Evolutionary conservation across 2,888 invertebrate species (phyloP), one percentile per base, ranked within the genome.

Genomic region (Tubulanus polymorphus): DNA sequence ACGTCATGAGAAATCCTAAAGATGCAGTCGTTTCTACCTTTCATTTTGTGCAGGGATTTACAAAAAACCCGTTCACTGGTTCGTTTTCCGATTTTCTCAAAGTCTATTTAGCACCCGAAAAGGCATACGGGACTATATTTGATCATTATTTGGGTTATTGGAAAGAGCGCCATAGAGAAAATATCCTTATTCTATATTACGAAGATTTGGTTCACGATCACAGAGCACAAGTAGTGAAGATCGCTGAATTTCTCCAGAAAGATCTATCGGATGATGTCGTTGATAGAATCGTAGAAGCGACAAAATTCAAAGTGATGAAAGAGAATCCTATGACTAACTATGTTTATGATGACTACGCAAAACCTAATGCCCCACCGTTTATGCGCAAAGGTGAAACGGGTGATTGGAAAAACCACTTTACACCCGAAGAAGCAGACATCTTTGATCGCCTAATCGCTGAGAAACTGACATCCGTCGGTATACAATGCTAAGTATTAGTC

Each of bases 221-320:
- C 1, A 20, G 15, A 10, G 27, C 20, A 15, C 45, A 37, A 32
- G 32, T 58, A 23, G 12, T 15, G 10, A 48, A 84, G 72, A 87
- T 91, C 15, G 88, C 89, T 0, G 71, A 81, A 3, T 90, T 90
- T 73, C 79, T 91, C 18, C 84, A 53, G n/a, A 52, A 32, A 35
- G 8, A 10, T 2, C 18, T 56, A 3, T 41, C 15, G 15, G 49
- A 48, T 1, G 26, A 5, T 3, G 30, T 37, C 12, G 3, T 56
- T 5, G 12, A 49, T 12, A 2, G 6, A 15, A 56, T 56, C 23
- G 18, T 41, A 3, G 32, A 49, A 2, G 32, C 48, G 18, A 41
- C 54, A 2, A 26, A 32, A 25, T 56, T 56, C 25, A 28, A 56
- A 1, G 15, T 15, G 18, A 56, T 56, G 56, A 54, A 54, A 25